Evolutionary conservation across 2,797 vertebrate species (phyloP).

Genomic region (Mormyrus hasselquistii): DNA sequence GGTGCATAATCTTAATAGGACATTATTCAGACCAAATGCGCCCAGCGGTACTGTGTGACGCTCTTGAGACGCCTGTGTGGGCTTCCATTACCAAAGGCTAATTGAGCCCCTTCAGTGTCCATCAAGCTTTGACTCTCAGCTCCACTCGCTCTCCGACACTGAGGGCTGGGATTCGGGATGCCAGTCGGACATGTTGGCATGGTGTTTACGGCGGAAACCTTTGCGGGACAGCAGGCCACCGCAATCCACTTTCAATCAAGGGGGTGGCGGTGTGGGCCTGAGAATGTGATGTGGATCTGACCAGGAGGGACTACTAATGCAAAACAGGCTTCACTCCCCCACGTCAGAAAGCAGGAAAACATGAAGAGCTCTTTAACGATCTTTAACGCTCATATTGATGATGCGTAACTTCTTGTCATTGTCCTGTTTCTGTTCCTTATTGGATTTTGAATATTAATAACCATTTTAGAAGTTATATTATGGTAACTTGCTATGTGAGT

Average conservation of each 20-base stretch:
- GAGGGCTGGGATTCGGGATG: not conserved
- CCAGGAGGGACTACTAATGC: not conserved
- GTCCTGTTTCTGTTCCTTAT: not conserved
- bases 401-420: not conserved
- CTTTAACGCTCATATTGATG: not conserved
- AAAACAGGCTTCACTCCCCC: not conserved
- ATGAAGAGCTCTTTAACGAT: not conserved
- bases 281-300: not conserved
- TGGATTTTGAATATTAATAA: not conserved
- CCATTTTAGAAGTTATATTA: not conserved
- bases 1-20: conserved; percentile 3
- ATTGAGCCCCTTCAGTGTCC: not conserved
- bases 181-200: not conserved
- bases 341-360: not conserved
- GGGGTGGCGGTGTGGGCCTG: not conserved
- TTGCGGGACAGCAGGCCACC: not conserved
- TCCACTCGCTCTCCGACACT: not conserved
- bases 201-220: not conserved
- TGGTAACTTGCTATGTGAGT: not conserved
- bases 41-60: not conserved
- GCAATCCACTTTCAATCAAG: not conserved
- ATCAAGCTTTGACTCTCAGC: not conserved
- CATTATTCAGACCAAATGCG: not conserved
- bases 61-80: not conserved
- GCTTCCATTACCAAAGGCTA: not conserved